Conservation (phyloP, 1,140 invertebrate species). For the Drosophila suzukii region DNA sequence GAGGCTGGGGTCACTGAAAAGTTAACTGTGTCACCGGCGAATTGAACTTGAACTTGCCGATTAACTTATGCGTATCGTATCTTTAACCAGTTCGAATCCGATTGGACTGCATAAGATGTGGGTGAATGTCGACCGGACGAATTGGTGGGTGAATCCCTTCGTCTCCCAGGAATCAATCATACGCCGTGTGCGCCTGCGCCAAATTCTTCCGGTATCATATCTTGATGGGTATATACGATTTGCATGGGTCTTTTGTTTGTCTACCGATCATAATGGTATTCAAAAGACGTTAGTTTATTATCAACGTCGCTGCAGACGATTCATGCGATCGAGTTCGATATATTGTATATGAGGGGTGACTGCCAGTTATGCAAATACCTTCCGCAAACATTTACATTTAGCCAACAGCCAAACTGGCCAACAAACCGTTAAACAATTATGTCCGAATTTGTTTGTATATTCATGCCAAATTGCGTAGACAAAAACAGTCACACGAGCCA, state of each 20-base stretch:
- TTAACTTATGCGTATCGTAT: constrained; percentile 18
- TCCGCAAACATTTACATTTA: constrained; percentile 79
- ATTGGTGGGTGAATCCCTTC: constrained; percentile 27
- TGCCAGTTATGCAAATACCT: constrained; percentile 71
- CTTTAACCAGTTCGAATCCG: constrained; percentile 17
- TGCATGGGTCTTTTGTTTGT: constrained; percentile 55
- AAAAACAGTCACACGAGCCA: constrained; percentile 23
- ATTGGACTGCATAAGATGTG: constrained; percentile 41
- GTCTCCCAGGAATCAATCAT: constrained; percentile 57
- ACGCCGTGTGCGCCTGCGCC: constrained; percentile 40
- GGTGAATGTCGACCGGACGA: constrained; percentile 32
- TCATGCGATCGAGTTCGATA: constrained; percentile 22
- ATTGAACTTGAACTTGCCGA: constrained; percentile 76
- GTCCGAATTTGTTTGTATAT: constrained; percentile 51
- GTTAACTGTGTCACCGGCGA: constrained; percentile 79
- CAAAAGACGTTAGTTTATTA: constrained; percentile 64
- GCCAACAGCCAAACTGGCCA: constrained; percentile 39
- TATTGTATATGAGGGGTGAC: constrained; percentile 1
- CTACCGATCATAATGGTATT: constrained; percentile 55
- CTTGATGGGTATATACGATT: constrained; percentile 8
- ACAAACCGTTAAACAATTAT: constrained; percentile 75
- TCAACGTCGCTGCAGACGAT: constrained; percentile 38
- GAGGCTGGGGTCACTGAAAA: constrained; percentile 61
- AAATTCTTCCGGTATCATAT: constrained; percentile 44
- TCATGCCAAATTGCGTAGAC: constrained; percentile 37